Evolutionary conservation across 2,113 vertebrate genomes (phyloP).

Genomic region (Ammodytes dubius): DNA sequence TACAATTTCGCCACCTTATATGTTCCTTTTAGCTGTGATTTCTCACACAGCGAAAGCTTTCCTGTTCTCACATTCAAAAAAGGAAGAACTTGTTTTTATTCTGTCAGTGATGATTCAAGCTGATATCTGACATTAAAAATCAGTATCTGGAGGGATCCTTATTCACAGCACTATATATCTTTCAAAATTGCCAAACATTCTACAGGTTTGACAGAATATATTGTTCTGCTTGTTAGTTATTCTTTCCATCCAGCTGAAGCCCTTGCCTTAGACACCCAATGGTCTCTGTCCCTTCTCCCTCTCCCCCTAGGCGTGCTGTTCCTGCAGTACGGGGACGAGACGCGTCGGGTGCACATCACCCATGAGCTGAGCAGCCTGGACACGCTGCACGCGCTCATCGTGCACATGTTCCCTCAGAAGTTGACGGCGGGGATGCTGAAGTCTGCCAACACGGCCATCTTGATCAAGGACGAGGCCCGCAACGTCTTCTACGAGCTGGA

Average conservation of each 20-base stretch:
- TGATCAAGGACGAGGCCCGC: constrained; percentile 98
- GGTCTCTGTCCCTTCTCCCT: not conserved
- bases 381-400: constrained; percentile 96
- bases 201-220: not conserved
- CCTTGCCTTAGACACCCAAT: not conserved
- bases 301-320: constrained; percentile 92
- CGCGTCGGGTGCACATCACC: constrained; percentile 96
- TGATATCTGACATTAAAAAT: constrained; percentile 12
- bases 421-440: constrained; percentile 98
- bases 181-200: not conserved
- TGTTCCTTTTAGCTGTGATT: constrained; percentile 8
- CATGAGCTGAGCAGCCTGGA: constrained; percentile 99
- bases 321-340: constrained; percentile 98
- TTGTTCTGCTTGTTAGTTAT: not conserved
- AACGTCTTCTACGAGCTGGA: constrained; percentile 99
- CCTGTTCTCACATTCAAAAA: not conserved
- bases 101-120: not conserved
- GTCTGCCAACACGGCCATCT: constrained; percentile 96
- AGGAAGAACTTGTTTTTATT: constrained; percentile 16
- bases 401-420: constrained; percentile 99
- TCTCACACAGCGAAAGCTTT: not conserved
- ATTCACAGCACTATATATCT: not conserved
- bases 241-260: constrained; percentile 19
- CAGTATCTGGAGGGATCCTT: constrained; percentile 1
- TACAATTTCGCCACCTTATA: not conserved